Percentiles rank a stretch among this genome's conserved stretches.
Evolutionary conservation across 2,888 invertebrate genomes (phyloP).

Genomic region (Doris montereyensis): DNA sequence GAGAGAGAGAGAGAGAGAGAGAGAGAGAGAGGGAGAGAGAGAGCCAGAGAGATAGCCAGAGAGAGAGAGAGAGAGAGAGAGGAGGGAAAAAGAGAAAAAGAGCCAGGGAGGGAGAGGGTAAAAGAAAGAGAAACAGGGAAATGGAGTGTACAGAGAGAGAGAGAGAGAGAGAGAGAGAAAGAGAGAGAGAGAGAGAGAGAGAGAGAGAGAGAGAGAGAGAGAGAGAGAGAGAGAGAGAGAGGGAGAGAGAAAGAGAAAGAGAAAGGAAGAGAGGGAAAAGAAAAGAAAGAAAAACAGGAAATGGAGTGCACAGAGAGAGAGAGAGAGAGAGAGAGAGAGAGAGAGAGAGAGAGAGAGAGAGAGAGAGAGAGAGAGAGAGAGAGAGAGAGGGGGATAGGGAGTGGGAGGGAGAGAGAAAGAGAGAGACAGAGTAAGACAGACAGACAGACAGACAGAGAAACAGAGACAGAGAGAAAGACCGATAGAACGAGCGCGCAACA

Average conservation of each 20-base stretch:
- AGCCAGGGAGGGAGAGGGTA: no score
- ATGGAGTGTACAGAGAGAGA: no score
- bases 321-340: background rate
- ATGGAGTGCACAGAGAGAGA: background rate
- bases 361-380: no score
- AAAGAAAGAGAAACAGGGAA: no score
- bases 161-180: constrained; percentile 3
- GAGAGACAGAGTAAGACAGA: no score
- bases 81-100: background rate
- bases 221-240: background rate
- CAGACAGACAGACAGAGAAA: no score
- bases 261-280: background rate
- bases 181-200: background rate
- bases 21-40: constrained; percentile 1
- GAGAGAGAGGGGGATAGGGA: no score
- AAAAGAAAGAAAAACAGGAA: constrained; percentile 6
- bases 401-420: no score
- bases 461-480: no score
- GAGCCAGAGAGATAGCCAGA: no score
- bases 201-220: background rate
- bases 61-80: constrained; percentile 16
- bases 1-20: constrained; percentile 15
- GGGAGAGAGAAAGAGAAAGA: background rate
- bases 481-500: no score
- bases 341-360: no score